These are phyloP conservation scores for Drosophila borealis DNA, from an alignment of 2,888 invertebrate species.

Conservation along the genomic window DNA sequence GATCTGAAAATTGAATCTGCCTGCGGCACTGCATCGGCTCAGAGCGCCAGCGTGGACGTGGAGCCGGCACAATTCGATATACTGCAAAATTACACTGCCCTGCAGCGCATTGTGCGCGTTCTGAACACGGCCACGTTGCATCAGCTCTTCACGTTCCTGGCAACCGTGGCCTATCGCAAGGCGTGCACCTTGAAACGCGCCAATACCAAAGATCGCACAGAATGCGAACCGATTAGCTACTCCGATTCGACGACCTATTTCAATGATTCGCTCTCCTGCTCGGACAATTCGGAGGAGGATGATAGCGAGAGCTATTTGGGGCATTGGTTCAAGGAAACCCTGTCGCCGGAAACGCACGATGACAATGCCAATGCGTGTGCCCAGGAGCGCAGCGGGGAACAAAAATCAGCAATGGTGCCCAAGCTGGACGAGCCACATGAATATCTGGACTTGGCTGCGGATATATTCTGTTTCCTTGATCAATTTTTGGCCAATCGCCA, in stretches of 20 bases:
- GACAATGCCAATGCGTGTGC: slow-evolving; percentile 86
- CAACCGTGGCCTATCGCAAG: slow-evolving; percentile 96
- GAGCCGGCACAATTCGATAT: slow-evolving; percentile 85
- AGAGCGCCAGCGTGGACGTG: slow-evolving; percentile 18
- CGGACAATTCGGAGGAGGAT: slow-evolving; percentile 96
- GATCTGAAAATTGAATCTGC: slow-evolving; percentile 84
- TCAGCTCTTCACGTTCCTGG: slow-evolving; percentile 93
- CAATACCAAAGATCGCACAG: slow-evolving; percentile 90
- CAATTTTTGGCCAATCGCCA: slow-evolving; percentile 88
- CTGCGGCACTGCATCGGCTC: slow-evolving; percentile 39
- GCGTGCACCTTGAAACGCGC: slow-evolving; percentile 93
- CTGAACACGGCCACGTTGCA: slow-evolving; percentile 86
- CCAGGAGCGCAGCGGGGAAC: slow-evolving; percentile 86
- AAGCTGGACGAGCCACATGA: slow-evolving; percentile 93
- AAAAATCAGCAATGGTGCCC: slow-evolving; percentile 87
- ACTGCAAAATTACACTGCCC: slow-evolving; percentile 84
- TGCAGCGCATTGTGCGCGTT: slow-evolving; percentile 86
- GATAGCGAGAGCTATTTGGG: slow-evolving; percentile 87
- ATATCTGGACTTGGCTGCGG: slow-evolving; percentile 94
- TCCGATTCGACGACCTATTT: slow-evolving; percentile 98
- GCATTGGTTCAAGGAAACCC: slow-evolving; percentile 97
- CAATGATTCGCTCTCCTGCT: slow-evolving; percentile 96
- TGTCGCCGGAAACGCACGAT: slow-evolving; percentile 88
- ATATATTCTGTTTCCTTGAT: slow-evolving; percentile 94
- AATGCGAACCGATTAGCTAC: slow-evolving; percentile 93